Evolutionary conservation across 2,113 vertebrate genomes (phyloP), one percentile per base, ranked within the genome.

Genomic region (Leucoraja erinaceus): DNA sequence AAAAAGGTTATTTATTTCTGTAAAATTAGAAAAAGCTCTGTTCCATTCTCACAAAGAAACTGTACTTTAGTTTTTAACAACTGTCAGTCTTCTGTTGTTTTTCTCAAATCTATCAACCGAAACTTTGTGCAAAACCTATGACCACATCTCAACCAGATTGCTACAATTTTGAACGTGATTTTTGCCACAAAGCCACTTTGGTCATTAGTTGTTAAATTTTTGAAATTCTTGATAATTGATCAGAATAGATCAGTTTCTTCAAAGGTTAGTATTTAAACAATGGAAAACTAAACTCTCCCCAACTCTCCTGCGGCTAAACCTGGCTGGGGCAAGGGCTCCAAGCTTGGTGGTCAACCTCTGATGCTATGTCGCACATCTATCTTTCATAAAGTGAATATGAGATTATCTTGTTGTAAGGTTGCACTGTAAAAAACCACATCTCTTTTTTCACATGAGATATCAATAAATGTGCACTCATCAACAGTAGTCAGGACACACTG

Each of bases 131-230:
- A 47, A 91, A n/a, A 47, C 47, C 72, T 38, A 25, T 9, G 66
- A 33, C 7, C 47, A 47, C 7, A 90, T 38, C 88, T 38, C 88
- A 86, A 61, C 12, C 31, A 72, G 8, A 91, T 70, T 72, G 33
- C 88, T 22, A 6, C 10, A 91, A 38, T 70, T 25, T 91, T 91
- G 33, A 88, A n/a, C 61, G n/a, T n/a, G 61, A 91, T 91, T 91
- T 38, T 91, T 91, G 68, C 33, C 18, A 91, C 88, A 90, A 33
- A 18, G 88, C 20, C 66, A 68, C 28, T 25, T 59, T 20, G 38
- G 88, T 47, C 90, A 72, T 47, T 28, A n/a, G 38, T 22, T 47
- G 70, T 20, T 33, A 20, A 5, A 33, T 72, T 86, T 63, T 86
- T 63, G 31, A 77, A 88, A 63, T 88, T 14, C 28, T 63, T 61